These are phyloP conservation scores for Hypomesus transpacificus DNA, from an alignment of 2,113 vertebrate genomes.

Conservation along the genomic window DNA sequence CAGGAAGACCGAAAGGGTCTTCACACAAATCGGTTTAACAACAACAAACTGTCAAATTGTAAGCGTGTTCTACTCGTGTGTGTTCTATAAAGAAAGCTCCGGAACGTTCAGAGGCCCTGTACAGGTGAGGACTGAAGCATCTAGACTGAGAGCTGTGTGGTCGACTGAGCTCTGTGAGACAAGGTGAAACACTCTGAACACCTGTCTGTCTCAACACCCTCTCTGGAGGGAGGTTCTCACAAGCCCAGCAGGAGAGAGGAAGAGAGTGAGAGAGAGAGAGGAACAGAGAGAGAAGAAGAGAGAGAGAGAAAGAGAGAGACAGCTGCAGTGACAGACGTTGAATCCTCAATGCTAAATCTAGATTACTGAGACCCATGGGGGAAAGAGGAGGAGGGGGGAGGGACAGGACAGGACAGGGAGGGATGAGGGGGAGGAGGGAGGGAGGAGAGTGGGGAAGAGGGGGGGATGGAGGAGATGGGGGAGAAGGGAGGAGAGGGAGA, in stretches of 20 bases:
- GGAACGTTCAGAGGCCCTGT: not conserved
- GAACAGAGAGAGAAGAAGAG: no score
- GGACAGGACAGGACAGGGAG: constrained; percentile 24
- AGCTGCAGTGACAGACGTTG: constrained; percentile 31
- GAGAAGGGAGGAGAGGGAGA: not conserved
- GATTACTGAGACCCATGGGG: constrained; percentile 12
- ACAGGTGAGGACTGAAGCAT: not conserved
- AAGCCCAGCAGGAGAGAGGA: constrained; percentile 15
- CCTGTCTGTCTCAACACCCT: constrained; percentile 1
- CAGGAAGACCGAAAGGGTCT: not conserved
- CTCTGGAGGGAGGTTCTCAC: constrained; percentile 12
- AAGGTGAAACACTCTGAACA: constrained; percentile 16
- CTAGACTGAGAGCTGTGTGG: no score
- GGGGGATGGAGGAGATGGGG: not conserved
- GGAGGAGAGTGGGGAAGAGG: not conserved
- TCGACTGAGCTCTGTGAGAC: not conserved
- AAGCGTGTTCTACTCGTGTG: not conserved
- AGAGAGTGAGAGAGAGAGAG: not conserved
- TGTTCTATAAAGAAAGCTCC: not conserved
- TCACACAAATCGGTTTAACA: not conserved
- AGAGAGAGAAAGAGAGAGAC: not conserved
- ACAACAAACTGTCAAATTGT: not conserved
- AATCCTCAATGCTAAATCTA: constrained; percentile 26
- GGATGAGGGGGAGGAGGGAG: constrained; percentile 21
- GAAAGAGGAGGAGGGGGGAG: not conserved